A percentile compares a stretch with the other conserved stretches of the same genome.
Evolutionary conservation across 2,797 vertebrate genomes (phyloP).

Genomic region (Danio choprae): DNA sequence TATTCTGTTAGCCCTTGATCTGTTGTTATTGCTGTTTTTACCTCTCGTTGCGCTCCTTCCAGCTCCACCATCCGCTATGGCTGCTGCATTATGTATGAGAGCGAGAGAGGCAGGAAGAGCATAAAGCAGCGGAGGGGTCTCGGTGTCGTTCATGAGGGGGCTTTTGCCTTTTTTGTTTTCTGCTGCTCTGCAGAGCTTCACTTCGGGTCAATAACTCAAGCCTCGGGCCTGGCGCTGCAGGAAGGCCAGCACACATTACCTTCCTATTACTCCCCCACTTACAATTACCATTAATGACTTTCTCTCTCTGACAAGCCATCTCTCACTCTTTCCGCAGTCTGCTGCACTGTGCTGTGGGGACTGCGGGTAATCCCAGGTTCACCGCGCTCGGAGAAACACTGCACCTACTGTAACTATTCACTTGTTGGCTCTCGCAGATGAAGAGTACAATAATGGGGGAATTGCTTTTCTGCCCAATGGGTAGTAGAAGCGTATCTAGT

Average conservation of each 20-base stretch:
- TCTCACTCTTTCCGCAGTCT: conserved; percentile 56
- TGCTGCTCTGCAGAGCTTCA: conserved; percentile 5
- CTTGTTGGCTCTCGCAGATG: background rate
- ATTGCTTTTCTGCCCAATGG: background rate
- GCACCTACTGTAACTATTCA: background rate
- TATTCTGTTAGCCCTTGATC: conserved; percentile 35
- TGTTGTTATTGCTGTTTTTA: conserved; percentile 50
- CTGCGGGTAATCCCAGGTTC: conserved; percentile 4
- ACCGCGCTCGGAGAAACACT: background rate
- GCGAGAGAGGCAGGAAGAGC: conserved; percentile 16
- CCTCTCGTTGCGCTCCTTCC: conserved; percentile 36
- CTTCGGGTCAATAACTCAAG: conserved; percentile 58
- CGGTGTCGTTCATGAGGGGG: conserved; percentile 42
- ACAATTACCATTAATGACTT: conserved; percentile 62
- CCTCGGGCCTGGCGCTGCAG: conserved; percentile 32
- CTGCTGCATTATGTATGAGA: conserved; percentile 58
- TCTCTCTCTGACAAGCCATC: conserved; percentile 56
- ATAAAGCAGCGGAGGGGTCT: conserved; percentile 42
- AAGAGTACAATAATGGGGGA: background rate
- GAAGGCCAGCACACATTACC: conserved; percentile 48
- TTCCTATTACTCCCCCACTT: conserved; percentile 57
- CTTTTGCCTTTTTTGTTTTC: conserved; percentile 47
- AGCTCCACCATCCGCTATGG: conserved; percentile 34
- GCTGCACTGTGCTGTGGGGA: conserved; percentile 43
- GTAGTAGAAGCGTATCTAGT: background rate